phyloP scores from a whole-genome alignment of 2,888 invertebrate genomes.

The Caenorhabditis afra region DNA sequence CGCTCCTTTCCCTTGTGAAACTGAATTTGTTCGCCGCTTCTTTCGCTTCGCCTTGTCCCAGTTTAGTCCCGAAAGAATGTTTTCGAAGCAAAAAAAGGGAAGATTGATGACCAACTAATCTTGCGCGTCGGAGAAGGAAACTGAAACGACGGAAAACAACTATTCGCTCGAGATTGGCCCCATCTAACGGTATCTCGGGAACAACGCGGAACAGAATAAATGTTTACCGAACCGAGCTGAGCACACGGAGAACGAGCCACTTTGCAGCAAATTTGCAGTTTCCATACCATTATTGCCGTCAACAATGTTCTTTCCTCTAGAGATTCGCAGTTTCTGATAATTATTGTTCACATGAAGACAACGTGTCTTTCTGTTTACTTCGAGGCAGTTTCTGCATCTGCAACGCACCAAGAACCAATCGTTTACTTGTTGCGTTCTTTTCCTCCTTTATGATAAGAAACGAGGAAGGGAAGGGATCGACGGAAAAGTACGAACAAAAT shows the following conservation, averaged over 20 bases:
- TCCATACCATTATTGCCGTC: slow-evolving; percentile 9
- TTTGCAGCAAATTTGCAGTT: background rate
- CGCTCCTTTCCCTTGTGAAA: too few relatives aligned
- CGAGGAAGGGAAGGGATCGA: background rate
- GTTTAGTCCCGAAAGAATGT: slow-evolving; percentile 20
- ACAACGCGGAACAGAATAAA: slow-evolving; percentile 2
- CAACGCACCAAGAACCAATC: slow-evolving; percentile 46
- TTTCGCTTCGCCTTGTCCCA: slow-evolving; percentile 20
- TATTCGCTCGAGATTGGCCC: background rate
- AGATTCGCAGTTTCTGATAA: slow-evolving; percentile 4
- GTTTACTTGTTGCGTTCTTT: slow-evolving; percentile 7
- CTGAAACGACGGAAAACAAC: slow-evolving; percentile 10
- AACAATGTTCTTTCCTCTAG: background rate
- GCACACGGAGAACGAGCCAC: slow-evolving; percentile 20
- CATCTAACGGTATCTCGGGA: background rate
- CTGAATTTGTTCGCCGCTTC: background rate
- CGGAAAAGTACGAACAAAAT: background rate
- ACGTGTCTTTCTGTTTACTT: slow-evolving; percentile 15
- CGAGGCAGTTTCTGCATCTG: slow-evolving; percentile 21
- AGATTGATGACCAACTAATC: slow-evolving; percentile 3
- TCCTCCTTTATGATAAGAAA: too few relatives aligned
- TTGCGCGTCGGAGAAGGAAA: background rate
- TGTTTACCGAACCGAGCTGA: slow-evolving; percentile 30
- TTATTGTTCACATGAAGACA: slow-evolving; percentile 32
- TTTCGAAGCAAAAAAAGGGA: slow-evolving; percentile 20